These are phyloP conservation scores for Cyphomyrus plagiostoma DNA, from an alignment of 2,113 vertebrate genomes.

Conservation along the genomic window DNA sequence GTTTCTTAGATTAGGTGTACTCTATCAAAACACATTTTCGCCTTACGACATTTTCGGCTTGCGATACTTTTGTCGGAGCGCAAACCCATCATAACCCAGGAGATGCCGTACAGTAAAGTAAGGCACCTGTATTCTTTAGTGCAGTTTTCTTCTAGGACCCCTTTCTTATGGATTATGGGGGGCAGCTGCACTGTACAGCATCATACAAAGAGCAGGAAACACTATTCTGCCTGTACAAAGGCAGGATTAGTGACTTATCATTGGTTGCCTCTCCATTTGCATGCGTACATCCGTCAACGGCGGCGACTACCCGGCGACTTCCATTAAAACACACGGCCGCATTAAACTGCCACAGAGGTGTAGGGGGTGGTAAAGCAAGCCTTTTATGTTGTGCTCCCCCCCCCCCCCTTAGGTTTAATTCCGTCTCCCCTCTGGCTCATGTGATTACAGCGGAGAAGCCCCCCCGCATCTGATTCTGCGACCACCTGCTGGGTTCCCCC, in stretches of 20 bases:
- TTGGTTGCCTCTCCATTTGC: not conserved
- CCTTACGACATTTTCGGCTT: too few species aligned
- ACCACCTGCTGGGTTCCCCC: constrained; percentile 51
- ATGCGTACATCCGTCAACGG: not conserved
- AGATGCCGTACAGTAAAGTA: not conserved
- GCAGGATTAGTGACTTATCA: not conserved
- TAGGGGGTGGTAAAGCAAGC: constrained; percentile 4
- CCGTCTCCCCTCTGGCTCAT: constrained; percentile 47
- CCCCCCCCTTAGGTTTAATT: constrained; percentile 53
- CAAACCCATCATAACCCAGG: too few species aligned
- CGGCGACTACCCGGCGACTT: not conserved
- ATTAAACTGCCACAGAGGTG: not conserved
- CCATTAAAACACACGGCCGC: not conserved
- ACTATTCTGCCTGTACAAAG: not conserved
- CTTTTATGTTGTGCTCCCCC: constrained; percentile 54
- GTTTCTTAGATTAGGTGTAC: too few species aligned
- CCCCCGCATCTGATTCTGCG: constrained; percentile 31
- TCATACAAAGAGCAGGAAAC: not conserved
- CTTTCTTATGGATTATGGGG: too few species aligned
- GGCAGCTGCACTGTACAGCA: not conserved
- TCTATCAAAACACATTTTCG: too few species aligned
- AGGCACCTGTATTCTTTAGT: not conserved
- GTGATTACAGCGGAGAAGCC: constrained; percentile 41
- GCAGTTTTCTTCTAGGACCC: not conserved
- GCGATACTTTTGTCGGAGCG: too few species aligned